Base-by-base conservation (phyloP, 2,888 invertebrate species). In the Macrosiphum euphorbiae region DNA sequence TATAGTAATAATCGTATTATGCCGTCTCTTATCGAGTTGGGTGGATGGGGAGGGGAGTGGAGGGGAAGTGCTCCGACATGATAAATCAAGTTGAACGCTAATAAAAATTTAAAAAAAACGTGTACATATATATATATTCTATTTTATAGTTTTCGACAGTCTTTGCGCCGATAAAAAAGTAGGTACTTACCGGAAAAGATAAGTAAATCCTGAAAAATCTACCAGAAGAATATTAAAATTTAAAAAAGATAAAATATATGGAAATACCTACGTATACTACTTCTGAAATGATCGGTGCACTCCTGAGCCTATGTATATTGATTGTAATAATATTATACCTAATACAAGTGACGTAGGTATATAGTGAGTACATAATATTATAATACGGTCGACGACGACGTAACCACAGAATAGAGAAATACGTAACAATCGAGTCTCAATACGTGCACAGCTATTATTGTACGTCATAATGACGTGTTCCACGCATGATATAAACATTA, bases 21-120 rank as follows among this genome's bases (percentile, higher is more conserved):
- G 44, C 13, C 13, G 44, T 13, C 44, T 78, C 0, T 35, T 20
- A 20, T 78, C 35, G 47, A 11, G 47, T 47, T 11, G 11, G 11
- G 47, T 3, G 8, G 78, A 20, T 0, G 3, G 26, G 20, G 1
- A 2, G 47, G 47, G 47, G 44, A 44, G 5, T 44, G 44, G 7
- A 47, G 11, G 8, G 35, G 35, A 78, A 35, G 78, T 78, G 78
- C 78, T 78, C 78, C 35, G 35, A 35, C 8, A 78, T 35, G 78
- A 78, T 78, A 78, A 78, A 78, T 78, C 78, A 78, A 78, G 78
- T 78, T 20, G 78, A 78, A 78, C 7, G 78, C 78, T 78, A 78
- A 78, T 78, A 78, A 78, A 78, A 78, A 35, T 78, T 20, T 20
- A 35, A 78, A 44, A 44, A 78, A 78, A 35, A 78, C 1, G 3